Evolutionary conservation across 1,140 invertebrate genomes (phyloP), one percentile per base, ranked within the genome.

Genomic region (Plectus sambesii): DNA sequence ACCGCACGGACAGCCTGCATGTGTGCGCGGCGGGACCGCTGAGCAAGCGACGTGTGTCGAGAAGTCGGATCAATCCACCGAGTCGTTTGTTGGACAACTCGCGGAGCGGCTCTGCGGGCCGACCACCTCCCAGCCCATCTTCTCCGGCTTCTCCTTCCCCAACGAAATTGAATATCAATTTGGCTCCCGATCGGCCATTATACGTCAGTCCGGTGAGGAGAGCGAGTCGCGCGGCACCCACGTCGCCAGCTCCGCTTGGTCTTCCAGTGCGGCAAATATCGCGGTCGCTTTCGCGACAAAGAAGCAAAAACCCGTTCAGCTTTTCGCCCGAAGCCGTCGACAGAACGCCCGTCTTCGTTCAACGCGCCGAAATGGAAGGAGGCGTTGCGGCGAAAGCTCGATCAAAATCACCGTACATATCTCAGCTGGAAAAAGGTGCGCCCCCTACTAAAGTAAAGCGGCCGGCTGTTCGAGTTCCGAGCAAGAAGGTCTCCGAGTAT

Each of bases 1-100:
- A 64, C 22, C 39, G 47, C 9, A 53, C 61, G n/a, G 43, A 63
- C 24, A 53, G 29, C 24, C 41, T 59, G n/a, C 30, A 59, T 3
- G 38, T 58, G 17, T 56, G 47, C 33, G 47, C 47, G 1, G 37
- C 50, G 6, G 45, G 35, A 22, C 44, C 30, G 3, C 25, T 48
- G n/a, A n/a, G n/a, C n/a, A n/a, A n/a, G n/a, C n/a, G n/a, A n/a
- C n/a, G n/a, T n/a, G n/a, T n/a, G n/a, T n/a, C n/a, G n/a, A n/a
- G n/a, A n/a, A n/a, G n/a, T n/a, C n/a, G n/a, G n/a, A n/a, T n/a
- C n/a, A n/a, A n/a, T n/a, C n/a, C n/a, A n/a, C n/a, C n/a, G n/a
- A n/a, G n/a, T n/a, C n/a, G n/a, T n/a, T n/a, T n/a, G n/a, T n/a
- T n/a, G n/a, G n/a, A n/a, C n/a, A n/a, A n/a, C 12, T 15, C 30